Conservation (phyloP, 2,113 vertebrate species). For the Tichodroma muraria region DNA sequence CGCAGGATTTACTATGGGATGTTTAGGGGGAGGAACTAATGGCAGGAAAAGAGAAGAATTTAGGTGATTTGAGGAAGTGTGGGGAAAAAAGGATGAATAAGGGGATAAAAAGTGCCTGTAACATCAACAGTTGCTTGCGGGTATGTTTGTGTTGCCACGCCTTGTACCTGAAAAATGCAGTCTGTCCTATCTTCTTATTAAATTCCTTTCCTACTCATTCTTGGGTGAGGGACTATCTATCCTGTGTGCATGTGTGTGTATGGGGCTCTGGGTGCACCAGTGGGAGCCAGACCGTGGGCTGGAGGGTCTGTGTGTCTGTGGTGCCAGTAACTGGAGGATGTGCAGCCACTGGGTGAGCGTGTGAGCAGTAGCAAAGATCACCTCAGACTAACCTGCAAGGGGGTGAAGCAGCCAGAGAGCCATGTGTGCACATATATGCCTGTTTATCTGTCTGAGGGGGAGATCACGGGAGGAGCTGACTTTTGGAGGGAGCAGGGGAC, state of each 20-base stretch:
- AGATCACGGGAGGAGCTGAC: background rate
- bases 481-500: background rate
- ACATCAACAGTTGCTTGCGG: background rate
- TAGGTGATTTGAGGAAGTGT: background rate
- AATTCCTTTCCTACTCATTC: background rate
- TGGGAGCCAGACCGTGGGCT: accelerated
- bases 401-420: background rate
- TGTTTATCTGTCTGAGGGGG: background rate
- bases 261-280: background rate
- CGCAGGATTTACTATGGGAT: background rate
- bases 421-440: accelerated
- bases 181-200: background rate
- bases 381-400: background rate
- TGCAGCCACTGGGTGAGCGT: accelerated
- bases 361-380: background rate
- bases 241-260: background rate
- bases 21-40: background rate
- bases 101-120: background rate
- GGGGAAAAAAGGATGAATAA: background rate
- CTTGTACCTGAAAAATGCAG: background rate
- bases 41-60: background rate
- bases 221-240: background rate
- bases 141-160: accelerated
- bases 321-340: accelerated
- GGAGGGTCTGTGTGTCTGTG: background rate